Percentiles rank a stretch among this genome's conserved stretches.
These are phyloP conservation scores for Danio choprae DNA, from an alignment of 2,797 vertebrate genomes.

Conservation along the genomic window DNA sequence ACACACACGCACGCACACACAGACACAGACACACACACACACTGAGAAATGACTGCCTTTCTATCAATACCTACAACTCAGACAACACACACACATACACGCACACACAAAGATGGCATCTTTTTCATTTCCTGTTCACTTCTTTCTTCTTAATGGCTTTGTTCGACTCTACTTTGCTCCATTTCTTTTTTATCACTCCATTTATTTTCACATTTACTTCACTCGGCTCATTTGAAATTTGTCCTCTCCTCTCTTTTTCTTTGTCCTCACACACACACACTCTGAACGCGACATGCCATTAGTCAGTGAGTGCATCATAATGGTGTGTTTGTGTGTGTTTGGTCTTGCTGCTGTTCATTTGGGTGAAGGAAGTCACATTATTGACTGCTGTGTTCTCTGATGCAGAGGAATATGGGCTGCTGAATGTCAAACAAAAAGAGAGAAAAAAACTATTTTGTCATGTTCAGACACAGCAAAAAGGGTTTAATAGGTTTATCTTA, in stretches of 20 bases:
- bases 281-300: constrained; percentile 25
- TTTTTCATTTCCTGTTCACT: constrained; percentile 17
- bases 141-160: constrained; percentile 37
- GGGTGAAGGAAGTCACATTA: neutral
- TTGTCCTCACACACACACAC: neutral
- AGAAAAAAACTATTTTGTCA: neutral
- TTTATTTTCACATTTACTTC: constrained; percentile 39
- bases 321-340: neutral
- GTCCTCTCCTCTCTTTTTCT: constrained; percentile 12
- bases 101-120: constrained; percentile 14
- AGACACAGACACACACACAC: neutral
- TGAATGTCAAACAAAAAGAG: neutral
- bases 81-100: constrained; percentile 9
- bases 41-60: neutral
- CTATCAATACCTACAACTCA: neutral
- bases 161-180: constrained; percentile 9
- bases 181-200: constrained; percentile 31
- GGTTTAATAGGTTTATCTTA: neutral
- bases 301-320: neutral
- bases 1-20: neutral
- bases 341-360: neutral
- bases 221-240: constrained; percentile 29
- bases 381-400: neutral
- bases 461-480: neutral
- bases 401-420: neutral